Base-by-base conservation (phyloP, 2,113 vertebrate genomes). In the Pavo muticus region DNA sequence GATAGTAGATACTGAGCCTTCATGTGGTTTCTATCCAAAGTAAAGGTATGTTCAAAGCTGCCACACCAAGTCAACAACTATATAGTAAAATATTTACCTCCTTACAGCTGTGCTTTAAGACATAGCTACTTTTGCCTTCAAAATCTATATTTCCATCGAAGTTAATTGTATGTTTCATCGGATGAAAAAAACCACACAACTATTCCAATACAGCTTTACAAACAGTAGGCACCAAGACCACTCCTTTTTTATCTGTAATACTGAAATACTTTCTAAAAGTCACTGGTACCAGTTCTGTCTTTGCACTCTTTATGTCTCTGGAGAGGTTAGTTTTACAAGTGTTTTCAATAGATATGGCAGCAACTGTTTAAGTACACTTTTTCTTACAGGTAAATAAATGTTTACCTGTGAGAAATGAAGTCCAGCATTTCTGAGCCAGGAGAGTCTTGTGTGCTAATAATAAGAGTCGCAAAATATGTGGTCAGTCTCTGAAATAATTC, bases 171-270 rank as follows among this genome's bases (percentile, higher is more conserved):
- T 67, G 63, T 90, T 93, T 90, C 24, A 69, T 57, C 78, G 24
- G 83, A 83, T 47, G 40, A 57, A 24, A 17, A 11, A 50, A n/a
- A 59, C 61, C 73, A 83, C 50, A 29, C 52, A 54, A 30, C 50
- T 84, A 50, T 91, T 96, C 95, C 92, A 95, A 81, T 95, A 88
- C 91, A 96, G 89, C 89, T 96, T 95, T 97, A 61, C 87, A 96
- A 94, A 96, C 73, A 96, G 63, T 68, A 90, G 72, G 87, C 72
- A 86, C n/a, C 35, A 84, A 96, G 50, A 54, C 90, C 75, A 74
- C 47, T 85, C 27, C 5, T 6, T 64, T 92, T 97, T 92, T 87
- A 88, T 90, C 42, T 82, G 27, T 80, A 80, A n/a, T 74, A 37
- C 19, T 91, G 72, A 82, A 96, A 93, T 88, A 67, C 69, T 20